Conservation (phyloP, 2,888 invertebrate genomes). For the Drepanosiphum platanoidis region DNA sequence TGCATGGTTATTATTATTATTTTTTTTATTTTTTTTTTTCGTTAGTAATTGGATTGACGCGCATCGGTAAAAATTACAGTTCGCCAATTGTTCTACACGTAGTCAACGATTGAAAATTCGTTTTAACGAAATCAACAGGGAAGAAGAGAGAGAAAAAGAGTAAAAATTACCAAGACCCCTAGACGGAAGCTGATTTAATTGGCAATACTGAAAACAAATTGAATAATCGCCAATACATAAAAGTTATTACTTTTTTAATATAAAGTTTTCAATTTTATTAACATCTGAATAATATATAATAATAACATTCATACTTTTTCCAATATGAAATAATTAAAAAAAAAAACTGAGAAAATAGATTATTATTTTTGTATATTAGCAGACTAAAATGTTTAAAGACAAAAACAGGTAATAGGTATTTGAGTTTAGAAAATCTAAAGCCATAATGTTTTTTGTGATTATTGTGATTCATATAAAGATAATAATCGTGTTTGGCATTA, state of each 20-base stretch:
- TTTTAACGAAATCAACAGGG: conserved; percentile 8
- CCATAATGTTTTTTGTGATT: not conserved
- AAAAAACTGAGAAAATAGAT: not conserved
- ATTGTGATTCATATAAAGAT: too few species aligned
- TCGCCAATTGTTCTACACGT: conserved; percentile 7
- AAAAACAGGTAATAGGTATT: not conserved
- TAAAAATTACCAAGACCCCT: conserved; percentile 37
- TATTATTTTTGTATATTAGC: not conserved
- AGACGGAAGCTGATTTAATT: conserved; percentile 37
- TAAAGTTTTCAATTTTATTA: conserved; percentile 29
- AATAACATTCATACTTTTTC: not conserved
- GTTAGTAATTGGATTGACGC: conserved; percentile 37
- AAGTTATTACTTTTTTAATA: conserved; percentile 34
- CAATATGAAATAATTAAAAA: not conserved
- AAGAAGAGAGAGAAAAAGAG: conserved; percentile 11
- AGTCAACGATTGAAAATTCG: conserved; percentile 1
- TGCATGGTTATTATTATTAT: conserved; percentile 26
- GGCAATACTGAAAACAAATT: conserved; percentile 19
- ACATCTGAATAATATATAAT: conserved; percentile 3
- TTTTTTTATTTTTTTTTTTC: conserved; percentile 8
- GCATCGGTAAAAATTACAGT: conserved; percentile 30
- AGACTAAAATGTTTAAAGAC: not conserved
- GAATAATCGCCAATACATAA: conserved; percentile 19
- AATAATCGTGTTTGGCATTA: not conserved
- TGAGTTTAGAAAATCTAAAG: not conserved